Percentiles rank a stretch among this genome's conserved stretches.
Conservation (phyloP, 2,888 invertebrate genomes). For the Augochlorella aurata region DNA sequence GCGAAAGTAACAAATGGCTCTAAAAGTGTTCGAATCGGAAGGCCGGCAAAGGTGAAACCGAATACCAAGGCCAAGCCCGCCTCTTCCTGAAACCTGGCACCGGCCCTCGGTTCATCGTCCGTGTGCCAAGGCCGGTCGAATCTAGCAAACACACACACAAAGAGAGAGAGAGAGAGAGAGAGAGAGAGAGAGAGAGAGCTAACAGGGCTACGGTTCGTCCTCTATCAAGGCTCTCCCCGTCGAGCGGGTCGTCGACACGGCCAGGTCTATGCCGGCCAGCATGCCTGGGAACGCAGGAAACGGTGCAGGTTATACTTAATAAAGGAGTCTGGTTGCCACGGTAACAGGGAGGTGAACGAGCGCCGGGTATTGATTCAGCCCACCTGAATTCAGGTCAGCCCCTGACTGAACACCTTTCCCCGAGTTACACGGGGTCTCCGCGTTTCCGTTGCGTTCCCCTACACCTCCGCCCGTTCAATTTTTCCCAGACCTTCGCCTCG, state of each 20-base stretch:
- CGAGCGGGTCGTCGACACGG: conserved; percentile 25
- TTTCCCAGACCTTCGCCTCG: not conserved
- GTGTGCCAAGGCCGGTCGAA: conserved; percentile 44
- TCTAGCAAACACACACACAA: not conserved
- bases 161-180: no score
- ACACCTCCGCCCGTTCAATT: conserved; percentile 1
- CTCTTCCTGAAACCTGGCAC: conserved; percentile 50
- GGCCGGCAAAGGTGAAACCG: not conserved
- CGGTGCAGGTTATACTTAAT: conserved; percentile 78
- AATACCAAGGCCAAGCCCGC: conserved; percentile 9
- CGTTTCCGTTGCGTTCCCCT: conserved; percentile 47
- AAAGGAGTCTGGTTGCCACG: conserved; percentile 81
- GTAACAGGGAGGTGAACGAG: conserved; percentile 80
- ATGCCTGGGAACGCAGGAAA: conserved; percentile 40
- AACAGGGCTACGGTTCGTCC: conserved; percentile 19
- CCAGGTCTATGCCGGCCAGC: conserved; percentile 19
- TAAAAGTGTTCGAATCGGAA: not conserved
- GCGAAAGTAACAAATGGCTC: not conserved
- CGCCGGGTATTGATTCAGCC: conserved; percentile 80
- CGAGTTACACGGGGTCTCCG: conserved; percentile 35
- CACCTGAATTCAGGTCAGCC: conserved; percentile 82
- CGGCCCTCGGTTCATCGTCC: conserved; percentile 25
- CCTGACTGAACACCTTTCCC: conserved; percentile 80
- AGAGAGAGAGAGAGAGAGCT: no score
- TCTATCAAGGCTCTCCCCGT: conserved; percentile 3